Evolutionary conservation across 2,797 vertebrate species (phyloP), one percentile per base, ranked within the genome.

Genomic region (Nyctibius grandis): DNA sequence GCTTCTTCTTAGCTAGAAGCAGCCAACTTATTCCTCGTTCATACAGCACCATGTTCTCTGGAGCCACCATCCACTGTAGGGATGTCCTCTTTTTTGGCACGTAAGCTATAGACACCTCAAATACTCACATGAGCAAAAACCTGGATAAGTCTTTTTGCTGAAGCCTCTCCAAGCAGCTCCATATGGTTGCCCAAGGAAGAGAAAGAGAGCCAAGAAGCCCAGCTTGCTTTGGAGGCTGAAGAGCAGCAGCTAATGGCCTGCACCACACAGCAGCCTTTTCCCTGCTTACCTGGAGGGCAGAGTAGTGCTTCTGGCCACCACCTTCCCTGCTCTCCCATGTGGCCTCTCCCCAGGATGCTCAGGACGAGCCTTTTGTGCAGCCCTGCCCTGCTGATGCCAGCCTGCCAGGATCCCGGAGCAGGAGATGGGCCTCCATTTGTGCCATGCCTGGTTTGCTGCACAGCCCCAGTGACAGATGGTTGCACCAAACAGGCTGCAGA

Each of bases 361-460:
- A 23, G 25, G 50, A 60, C 2, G 2, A 69, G 34, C 33, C 4
- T 82, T 63, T 53, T 63, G 33, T 34, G 53, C 59, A 68, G 38
- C 28, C 28, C 14, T 29, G 33, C 34, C 51, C 26, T 45, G 29
- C 45, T 59, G 48, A 13, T 48, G n/a, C 14, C 72, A 68, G 40
- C 23, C 48, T 59, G 36, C 33, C 0, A 0, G 25, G 54, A 28
- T 33, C 34, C 40, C 9, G 4, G 44, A 57, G 60, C 29, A 57
- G 45, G 53, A 78, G 50, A 3, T 2, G 48, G 45, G 9, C 44
- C n/a, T 75, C 57, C 25, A 3, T 36, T 38, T 73, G 48, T 23
- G 4, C 63, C 0, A 0, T 34, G 33, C 28, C 65, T 50, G 23
- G 36, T 18, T 75, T 5, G 6, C 34, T 53, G 14, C 0, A 0